These are phyloP conservation scores for Cherax quadricarinatus DNA, from an alignment of 1,140 invertebrate genomes.

Conservation along the genomic window DNA sequence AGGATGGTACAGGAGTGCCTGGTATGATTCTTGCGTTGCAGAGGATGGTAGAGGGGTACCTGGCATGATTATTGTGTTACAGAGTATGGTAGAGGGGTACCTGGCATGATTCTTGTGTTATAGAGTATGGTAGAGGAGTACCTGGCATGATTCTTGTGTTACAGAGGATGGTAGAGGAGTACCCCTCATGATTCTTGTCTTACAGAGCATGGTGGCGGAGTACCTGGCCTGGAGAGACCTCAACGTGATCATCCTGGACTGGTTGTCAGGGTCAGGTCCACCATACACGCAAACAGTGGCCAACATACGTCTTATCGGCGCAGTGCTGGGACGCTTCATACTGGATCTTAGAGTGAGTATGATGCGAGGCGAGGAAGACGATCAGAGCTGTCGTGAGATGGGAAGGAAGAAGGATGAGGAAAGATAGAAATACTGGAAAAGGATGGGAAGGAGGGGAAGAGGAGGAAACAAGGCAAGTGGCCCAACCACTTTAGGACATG, in stretches of 20 bases:
- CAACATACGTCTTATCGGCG: constrained; percentile 90
- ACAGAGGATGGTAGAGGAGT: no score
- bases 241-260: constrained; percentile 89
- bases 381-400: not conserved
- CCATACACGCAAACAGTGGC: constrained; percentile 94
- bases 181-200: not conserved
- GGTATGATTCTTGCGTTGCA: no score
- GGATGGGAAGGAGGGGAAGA: no score
- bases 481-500: no score
- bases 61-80: not conserved
- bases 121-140: constrained; percentile 82
- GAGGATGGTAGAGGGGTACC: no score
- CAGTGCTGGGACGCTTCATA: constrained; percentile 86
- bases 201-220: constrained; percentile 81
- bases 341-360: constrained; percentile 78
- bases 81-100: constrained; percentile 82
- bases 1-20: constrained; percentile 82
- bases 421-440: no score
- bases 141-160: constrained; percentile 76
- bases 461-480: no score
- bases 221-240: constrained; percentile 83
- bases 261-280: constrained; percentile 89
- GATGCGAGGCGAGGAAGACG: no score
- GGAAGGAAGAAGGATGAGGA: not conserved
- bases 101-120: constrained; percentile 76